Evolutionary conservation across 1,140 invertebrate genomes (phyloP).

Genomic region (Eumeta japonica): DNA sequence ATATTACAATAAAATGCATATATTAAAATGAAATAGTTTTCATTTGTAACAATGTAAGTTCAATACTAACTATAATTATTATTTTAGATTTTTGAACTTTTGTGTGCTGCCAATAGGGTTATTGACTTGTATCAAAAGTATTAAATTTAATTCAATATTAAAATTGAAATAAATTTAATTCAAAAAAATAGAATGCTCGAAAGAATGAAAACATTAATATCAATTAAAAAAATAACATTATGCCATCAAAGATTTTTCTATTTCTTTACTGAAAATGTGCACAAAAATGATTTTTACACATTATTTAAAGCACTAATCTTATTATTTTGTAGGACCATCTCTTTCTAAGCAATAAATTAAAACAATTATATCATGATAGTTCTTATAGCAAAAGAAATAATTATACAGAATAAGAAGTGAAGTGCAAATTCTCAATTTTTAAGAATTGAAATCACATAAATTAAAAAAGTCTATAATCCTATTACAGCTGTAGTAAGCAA

Average conservation of each 20-base stretch:
- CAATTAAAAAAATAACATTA: not conserved
- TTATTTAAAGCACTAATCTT: not conserved
- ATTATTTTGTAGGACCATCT: conserved; percentile 2
- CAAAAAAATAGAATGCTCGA: too few species aligned
- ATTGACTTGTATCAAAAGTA: conserved; percentile 2
- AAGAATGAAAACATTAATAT: too few species aligned
- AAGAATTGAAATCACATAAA: not conserved
- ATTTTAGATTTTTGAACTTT: too few species aligned
- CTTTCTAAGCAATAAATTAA: not conserved
- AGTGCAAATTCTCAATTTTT: too few species aligned
- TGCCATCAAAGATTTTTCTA: conserved; percentile 6
- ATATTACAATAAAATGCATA: too few species aligned
- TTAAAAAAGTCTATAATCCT: not conserved
- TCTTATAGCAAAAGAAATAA: not conserved
- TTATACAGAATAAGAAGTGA: conserved; percentile 2
- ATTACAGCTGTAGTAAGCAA: not conserved
- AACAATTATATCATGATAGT: conserved; percentile 3
- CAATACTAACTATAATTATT: too few species aligned
- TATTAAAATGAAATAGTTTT: too few species aligned
- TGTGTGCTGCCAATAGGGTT: too few species aligned
- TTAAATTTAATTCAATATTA: conserved; percentile 1
- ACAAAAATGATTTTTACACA: conserved; percentile 18
- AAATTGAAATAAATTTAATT: not conserved
- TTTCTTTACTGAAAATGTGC: conserved; percentile 26
- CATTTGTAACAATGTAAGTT: too few species aligned